A percentile compares a stretch with the other conserved stretches of the same genome.
Evolutionary conservation across 2,888 invertebrate species (phyloP).

Genomic region (Amiota minor): DNA sequence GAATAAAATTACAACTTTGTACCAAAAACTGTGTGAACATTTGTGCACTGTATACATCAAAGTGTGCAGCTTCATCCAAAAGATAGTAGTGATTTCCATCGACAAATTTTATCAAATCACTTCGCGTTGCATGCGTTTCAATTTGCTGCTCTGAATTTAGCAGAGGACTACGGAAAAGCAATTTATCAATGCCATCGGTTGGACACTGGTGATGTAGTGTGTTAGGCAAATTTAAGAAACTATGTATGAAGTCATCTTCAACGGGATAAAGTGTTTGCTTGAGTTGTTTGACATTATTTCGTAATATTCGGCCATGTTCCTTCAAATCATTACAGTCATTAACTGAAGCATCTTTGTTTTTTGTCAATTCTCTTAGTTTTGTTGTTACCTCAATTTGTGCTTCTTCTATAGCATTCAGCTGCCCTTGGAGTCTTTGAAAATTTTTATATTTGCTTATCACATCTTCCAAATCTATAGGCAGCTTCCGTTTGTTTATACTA

Average conservation of each 20-base stretch:
- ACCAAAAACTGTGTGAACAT: conserved; percentile 66
- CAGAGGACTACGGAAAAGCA: conserved; percentile 59
- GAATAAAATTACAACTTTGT: conserved; percentile 76
- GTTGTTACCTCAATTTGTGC: conserved; percentile 75
- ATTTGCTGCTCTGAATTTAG: conserved; percentile 22
- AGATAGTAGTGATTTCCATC: conserved; percentile 77
- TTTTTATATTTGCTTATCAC: conserved; percentile 78
- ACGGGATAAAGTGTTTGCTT: conserved; percentile 81
- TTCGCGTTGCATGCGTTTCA: conserved; percentile 68
- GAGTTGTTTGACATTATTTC: conserved; percentile 79
- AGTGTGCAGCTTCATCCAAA: conserved; percentile 81
- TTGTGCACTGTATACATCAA: conserved; percentile 76
- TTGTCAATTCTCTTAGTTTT: conserved; percentile 74
- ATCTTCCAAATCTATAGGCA: conserved; percentile 76
- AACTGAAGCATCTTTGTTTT: conserved; percentile 44
- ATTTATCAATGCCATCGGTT: conserved; percentile 49
- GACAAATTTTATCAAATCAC: conserved; percentile 65
- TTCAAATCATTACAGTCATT: conserved; percentile 75
- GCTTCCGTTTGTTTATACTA: conserved; percentile 76
- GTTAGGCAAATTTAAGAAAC: conserved; percentile 82
- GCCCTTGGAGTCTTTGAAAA: conserved; percentile 76
- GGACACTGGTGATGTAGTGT: conserved; percentile 80
- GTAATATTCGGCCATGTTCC: conserved; percentile 76
- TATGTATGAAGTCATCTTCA: conserved; percentile 80
- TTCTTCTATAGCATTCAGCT: conserved; percentile 75